Percentiles rank a stretch among this genome's conserved stretches.
Evolutionary conservation across 1,140 invertebrate genomes (phyloP).

Genomic region (Brachionus rotundiformis): DNA sequence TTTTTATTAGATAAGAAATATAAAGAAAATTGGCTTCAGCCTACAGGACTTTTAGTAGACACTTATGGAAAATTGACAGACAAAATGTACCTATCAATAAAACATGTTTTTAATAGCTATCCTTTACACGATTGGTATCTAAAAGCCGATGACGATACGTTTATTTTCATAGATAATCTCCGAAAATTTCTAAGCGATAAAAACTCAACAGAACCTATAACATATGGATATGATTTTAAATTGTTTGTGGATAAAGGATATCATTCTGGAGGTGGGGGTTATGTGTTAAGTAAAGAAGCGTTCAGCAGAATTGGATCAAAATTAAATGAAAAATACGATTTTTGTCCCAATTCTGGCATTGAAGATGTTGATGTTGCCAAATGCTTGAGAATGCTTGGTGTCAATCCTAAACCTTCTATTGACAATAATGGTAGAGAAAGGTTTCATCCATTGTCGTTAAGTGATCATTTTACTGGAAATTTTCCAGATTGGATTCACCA

Average conservation of each 20-base stretch:
- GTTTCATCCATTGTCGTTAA: constrained; percentile 70
- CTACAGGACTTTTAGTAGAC: neutral
- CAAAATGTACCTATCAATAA: constrained; percentile 60
- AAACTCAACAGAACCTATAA: constrained; percentile 56
- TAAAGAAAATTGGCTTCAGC: neutral
- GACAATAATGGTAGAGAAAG: constrained; percentile 80
- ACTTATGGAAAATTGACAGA: constrained; percentile 32
- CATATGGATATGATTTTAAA: constrained; percentile 63
- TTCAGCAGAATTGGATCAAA: constrained; percentile 67
- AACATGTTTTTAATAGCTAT: constrained; percentile 72
- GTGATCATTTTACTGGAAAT: constrained; percentile 22
- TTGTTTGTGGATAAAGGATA: constrained; percentile 55
- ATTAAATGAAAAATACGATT: constrained; percentile 26
- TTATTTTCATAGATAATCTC: constrained; percentile 56
- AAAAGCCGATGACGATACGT: constrained; percentile 57
- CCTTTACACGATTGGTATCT: constrained; percentile 59
- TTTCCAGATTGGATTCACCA: constrained; percentile 35
- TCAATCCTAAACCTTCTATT: constrained; percentile 80
- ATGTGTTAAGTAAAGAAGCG: constrained; percentile 75
- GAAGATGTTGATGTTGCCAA: constrained; percentile 93
- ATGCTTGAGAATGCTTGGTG: constrained; percentile 82
- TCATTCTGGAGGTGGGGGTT: constrained; percentile 68
- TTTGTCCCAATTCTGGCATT: constrained; percentile 60
- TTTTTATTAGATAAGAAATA: neutral
- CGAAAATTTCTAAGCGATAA: constrained; percentile 52